Percentiles rank a stretch among this genome's conserved stretches.
Conservation (phyloP, 2,888 invertebrate genomes). For the Eupithecia dodoneata region DNA sequence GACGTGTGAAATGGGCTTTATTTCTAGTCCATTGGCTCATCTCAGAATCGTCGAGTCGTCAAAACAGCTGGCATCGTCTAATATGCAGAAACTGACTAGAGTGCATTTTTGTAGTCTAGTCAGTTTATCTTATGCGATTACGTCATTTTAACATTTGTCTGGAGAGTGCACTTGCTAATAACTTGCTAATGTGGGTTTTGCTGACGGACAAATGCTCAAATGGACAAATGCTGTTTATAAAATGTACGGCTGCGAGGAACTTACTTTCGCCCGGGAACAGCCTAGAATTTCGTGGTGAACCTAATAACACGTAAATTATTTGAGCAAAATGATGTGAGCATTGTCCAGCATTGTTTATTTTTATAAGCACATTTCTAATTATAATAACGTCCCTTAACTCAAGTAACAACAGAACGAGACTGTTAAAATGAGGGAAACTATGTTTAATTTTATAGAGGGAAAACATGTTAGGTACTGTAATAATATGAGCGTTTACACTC, state of each 20-base stretch:
- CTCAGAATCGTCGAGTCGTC: conserved; percentile 11
- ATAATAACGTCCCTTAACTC: too few relatives aligned
- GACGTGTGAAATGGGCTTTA: conserved; percentile 22
- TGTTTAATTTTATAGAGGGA: background rate
- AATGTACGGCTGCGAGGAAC: background rate
- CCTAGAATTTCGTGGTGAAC: background rate
- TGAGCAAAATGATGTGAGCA: too few relatives aligned
- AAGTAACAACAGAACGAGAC: background rate
- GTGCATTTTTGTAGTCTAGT: conserved; percentile 1
- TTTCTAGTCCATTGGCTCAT: conserved; percentile 18
- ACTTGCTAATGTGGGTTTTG: conserved; percentile 18
- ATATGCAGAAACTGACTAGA: conserved; percentile 11
- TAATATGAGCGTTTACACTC: background rate
- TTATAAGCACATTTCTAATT: too few relatives aligned
- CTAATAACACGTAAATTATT: too few relatives aligned
- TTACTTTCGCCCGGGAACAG: background rate
- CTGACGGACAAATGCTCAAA: background rate
- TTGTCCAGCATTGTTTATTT: too few relatives aligned
- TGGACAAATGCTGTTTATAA: background rate
- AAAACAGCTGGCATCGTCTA: conserved; percentile 15
- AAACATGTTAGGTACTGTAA: background rate
- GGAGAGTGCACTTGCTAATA: conserved; percentile 17
- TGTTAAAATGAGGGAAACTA: background rate
- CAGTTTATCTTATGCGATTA: conserved; percentile 36
- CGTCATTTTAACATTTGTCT: conserved; percentile 16